These are phyloP conservation scores for Gasteruption jaculator DNA, from an alignment of 2,888 invertebrate genomes.

Conservation along the genomic window DNA sequence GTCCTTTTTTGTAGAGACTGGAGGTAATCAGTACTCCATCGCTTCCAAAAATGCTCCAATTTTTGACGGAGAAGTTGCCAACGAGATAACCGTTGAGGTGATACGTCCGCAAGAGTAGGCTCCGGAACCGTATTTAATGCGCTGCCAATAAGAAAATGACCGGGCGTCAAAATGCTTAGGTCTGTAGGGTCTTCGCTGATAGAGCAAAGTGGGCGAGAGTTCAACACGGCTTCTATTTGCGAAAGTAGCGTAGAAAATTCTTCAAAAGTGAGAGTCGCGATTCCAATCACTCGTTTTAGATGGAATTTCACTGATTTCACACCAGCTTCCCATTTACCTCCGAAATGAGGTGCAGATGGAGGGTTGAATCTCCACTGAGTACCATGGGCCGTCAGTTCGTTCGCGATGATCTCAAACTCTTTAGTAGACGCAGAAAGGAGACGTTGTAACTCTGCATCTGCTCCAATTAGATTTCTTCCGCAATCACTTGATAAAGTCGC, in stretches of 20 bases:
- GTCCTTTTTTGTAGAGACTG: background rate
- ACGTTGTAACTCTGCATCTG: slow-evolving; percentile 17
- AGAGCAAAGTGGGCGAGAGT: background rate
- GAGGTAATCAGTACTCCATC: background rate
- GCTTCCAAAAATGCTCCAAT: background rate
- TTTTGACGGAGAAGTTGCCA: background rate
- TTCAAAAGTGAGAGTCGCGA: background rate
- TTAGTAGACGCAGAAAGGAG: slow-evolving; percentile 11
- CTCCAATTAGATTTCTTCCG: slow-evolving; percentile 35
- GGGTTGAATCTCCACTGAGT: slow-evolving; percentile 39
- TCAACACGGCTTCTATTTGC: background rate
- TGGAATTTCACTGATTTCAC: slow-evolving; percentile 38
- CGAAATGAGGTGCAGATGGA: slow-evolving; percentile 35
- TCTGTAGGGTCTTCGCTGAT: background rate
- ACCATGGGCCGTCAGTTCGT: slow-evolving; percentile 10
- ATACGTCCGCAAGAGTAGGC: background rate
- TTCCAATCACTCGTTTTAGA: slow-evolving; percentile 28
- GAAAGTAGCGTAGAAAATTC: background rate
- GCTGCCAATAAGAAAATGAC: slow-evolving; percentile 1
- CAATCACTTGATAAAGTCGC: slow-evolving; percentile 27
- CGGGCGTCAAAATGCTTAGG: background rate
- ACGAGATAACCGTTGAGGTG: background rate
- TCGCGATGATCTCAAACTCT: background rate
- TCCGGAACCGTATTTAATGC: background rate
- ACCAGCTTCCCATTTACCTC: slow-evolving; percentile 39